Conservation (phyloP, 2,888 invertebrate species). For the Hypolimnas misippus region DNA sequence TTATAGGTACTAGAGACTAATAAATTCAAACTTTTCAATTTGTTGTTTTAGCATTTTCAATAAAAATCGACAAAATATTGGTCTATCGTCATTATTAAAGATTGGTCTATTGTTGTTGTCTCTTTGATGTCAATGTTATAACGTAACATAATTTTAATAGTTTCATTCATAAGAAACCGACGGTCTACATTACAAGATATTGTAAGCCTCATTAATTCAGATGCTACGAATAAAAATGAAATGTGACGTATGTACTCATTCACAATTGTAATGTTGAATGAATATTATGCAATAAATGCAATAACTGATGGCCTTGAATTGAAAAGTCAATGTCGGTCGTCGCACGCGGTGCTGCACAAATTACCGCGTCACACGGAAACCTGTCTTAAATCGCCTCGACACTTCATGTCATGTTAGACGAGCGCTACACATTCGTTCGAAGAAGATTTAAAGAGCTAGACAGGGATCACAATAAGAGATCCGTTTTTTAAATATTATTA, state of each 20-base stretch:
- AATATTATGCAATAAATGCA: slow-evolving; percentile 43
- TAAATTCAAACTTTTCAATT: background rate
- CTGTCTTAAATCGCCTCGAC: slow-evolving; percentile 46
- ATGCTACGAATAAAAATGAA: background rate
- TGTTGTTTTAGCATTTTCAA: too few relatives aligned
- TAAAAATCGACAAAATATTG: too few relatives aligned
- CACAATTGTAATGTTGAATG: slow-evolving; percentile 5
- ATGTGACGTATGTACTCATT: background rate
- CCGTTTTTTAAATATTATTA: too few relatives aligned
- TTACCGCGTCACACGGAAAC: slow-evolving; percentile 57
- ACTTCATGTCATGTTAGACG: slow-evolving; percentile 27
- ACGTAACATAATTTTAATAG: too few relatives aligned
- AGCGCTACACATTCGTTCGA: slow-evolving; percentile 12
- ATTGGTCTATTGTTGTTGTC: too few relatives aligned
- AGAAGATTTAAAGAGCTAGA: too few relatives aligned
- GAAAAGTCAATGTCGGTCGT: slow-evolving; percentile 59
- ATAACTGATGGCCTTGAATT: slow-evolving; percentile 67
- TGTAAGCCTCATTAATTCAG: background rate
- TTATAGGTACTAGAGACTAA: too few relatives aligned
- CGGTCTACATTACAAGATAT: too few relatives aligned
- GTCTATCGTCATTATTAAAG: too few relatives aligned
- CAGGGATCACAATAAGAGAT: too few relatives aligned
- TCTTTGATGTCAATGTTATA: too few relatives aligned
- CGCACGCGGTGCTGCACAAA: slow-evolving; percentile 55
- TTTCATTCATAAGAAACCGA: too few relatives aligned